Evolutionary conservation across 2,113 vertebrate genomes (phyloP).

Genomic region (Edolisoma coerulescens): DNA sequence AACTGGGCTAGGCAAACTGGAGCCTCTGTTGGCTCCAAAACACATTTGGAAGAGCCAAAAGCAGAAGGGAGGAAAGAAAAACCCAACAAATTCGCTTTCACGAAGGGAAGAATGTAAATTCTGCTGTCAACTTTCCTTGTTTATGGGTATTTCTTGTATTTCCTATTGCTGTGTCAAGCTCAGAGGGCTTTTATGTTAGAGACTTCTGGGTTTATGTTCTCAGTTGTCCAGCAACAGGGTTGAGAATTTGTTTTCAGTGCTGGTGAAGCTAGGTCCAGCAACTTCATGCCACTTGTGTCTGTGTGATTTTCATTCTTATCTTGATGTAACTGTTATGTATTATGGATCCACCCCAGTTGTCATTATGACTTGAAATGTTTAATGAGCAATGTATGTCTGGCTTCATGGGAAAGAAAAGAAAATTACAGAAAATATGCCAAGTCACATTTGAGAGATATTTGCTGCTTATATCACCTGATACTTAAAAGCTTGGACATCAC

Average conservation of each 20-base stretch:
- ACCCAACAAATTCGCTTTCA: neutral
- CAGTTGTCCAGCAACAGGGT: neutral
- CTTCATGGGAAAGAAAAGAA: neutral
- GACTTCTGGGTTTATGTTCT: neutral
- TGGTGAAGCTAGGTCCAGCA: neutral
- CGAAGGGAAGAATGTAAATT: constrained; percentile 26
- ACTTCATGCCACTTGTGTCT: neutral
- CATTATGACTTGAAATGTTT: neutral
- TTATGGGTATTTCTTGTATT: neutral
- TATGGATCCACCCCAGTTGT: neutral
- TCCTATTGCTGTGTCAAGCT: neutral
- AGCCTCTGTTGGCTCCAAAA: constrained; percentile 42
- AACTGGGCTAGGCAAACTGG: constrained; percentile 38
- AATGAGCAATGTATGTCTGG: neutral
- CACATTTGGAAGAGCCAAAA: constrained; percentile 4
- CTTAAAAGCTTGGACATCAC: neutral
- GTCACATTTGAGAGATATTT: neutral
- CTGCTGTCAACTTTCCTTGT: neutral
- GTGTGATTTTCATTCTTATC: neutral
- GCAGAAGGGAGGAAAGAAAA: neutral
- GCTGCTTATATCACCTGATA: neutral
- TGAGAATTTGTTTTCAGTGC: neutral
- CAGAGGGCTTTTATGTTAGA: neutral
- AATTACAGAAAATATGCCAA: neutral
- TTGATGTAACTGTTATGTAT: neutral